Evolutionary conservation across 2,888 invertebrate genomes (phyloP).

Genomic region (Hypsopygia costalis): DNA sequence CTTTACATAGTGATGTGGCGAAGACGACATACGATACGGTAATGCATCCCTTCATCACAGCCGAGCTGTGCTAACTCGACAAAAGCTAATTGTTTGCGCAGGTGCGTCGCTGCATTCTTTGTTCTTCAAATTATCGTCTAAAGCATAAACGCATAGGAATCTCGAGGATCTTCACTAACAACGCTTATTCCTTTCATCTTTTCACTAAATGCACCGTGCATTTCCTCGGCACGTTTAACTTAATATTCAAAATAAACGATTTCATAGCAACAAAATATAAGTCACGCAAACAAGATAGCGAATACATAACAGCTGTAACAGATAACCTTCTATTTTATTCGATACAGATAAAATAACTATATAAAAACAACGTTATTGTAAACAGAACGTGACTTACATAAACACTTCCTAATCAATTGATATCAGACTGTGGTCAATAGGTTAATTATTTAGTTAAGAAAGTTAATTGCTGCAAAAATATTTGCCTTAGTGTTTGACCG

Average conservation of each 20-base stretch:
- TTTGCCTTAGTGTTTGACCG: too few species aligned
- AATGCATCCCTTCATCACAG: constrained; percentile 33
- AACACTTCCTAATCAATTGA: too few species aligned
- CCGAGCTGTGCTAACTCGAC: constrained; percentile 49
- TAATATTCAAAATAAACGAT: too few species aligned
- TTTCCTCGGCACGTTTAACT: too few species aligned
- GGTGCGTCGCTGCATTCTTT: constrained; percentile 65
- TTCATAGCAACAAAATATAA: neutral
- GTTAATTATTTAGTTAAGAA: too few species aligned
- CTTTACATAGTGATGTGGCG: constrained; percentile 5
- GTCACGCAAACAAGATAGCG: constrained; percentile 4
- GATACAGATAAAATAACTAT: neutral
- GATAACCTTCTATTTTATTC: neutral
- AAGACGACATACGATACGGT: constrained; percentile 1
- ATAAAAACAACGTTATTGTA: too few species aligned
- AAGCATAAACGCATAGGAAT: constrained; percentile 42
- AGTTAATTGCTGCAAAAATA: too few species aligned
- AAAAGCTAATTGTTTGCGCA: constrained; percentile 66
- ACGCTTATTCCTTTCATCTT: neutral
- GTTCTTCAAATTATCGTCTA: constrained; percentile 71
- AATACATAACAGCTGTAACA: neutral
- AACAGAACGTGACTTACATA: too few species aligned
- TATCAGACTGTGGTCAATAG: too few species aligned
- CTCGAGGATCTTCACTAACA: constrained; percentile 23
- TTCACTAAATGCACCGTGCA: neutral